Conservation (phyloP, 2,888 invertebrate species). For the Aleiodes testaceus region DNA sequence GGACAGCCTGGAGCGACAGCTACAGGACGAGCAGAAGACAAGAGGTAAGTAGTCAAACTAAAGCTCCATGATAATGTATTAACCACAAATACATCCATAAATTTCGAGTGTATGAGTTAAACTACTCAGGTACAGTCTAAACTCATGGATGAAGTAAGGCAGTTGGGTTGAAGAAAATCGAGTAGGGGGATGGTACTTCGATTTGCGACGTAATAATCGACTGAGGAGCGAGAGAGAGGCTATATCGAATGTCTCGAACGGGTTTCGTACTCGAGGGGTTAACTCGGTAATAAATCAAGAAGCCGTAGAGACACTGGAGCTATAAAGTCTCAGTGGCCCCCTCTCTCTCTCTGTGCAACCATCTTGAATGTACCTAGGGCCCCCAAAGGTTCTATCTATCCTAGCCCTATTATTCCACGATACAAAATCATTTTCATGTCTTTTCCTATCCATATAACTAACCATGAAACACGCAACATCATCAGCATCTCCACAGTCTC, state of each 20-base stretch:
- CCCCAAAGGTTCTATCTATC: constrained; percentile 55
- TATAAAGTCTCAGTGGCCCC: constrained; percentile 61
- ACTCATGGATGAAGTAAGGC: constrained; percentile 23
- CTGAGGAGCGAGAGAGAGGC: constrained; percentile 29
- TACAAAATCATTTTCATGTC: constrained; percentile 52
- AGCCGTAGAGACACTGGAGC: constrained; percentile 66
- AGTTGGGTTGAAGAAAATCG: constrained; percentile 6
- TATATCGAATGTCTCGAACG: constrained; percentile 57
- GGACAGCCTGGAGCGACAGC: constrained; percentile 94
- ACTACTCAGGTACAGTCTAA: constrained; percentile 23
- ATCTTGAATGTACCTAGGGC: constrained; percentile 22
- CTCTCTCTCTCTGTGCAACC: constrained; percentile 4
- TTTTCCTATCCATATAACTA: constrained; percentile 42
- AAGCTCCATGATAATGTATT: constrained; percentile 18
- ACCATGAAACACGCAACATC: constrained; percentile 40
- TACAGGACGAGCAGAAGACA: constrained; percentile 94
- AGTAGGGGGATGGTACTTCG: constrained; percentile 47
- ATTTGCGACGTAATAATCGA: constrained; percentile 56
- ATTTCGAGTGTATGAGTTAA: constrained; percentile 36
- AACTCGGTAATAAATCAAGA: constrained; percentile 71
- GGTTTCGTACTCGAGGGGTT: constrained; percentile 62
- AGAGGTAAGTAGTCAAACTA: constrained; percentile 83
- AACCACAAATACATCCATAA: neutral
- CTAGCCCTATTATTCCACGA: constrained; percentile 67
- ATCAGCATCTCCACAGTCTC: constrained; percentile 36